Conservation (phyloP, 2,888 invertebrate species). For the Drosophila parthenogenetica region DNA sequence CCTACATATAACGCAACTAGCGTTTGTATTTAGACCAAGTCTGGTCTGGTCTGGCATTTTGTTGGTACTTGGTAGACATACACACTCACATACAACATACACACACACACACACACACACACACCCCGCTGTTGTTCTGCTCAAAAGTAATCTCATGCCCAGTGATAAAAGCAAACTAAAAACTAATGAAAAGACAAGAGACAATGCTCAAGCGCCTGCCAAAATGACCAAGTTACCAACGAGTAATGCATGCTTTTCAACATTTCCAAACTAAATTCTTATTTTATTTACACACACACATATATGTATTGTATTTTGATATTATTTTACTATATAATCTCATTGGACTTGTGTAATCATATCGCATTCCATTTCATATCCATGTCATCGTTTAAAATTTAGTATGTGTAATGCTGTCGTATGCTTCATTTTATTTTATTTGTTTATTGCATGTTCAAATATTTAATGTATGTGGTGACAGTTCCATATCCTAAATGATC, state of each 20-base stretch:
- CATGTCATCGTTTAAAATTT: constrained; percentile 2
- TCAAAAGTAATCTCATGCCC: constrained; percentile 47
- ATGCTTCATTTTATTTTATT: constrained; percentile 28
- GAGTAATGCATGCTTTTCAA: constrained; percentile 60
- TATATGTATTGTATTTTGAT: constrained; percentile 25
- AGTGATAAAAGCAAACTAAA: constrained; percentile 39
- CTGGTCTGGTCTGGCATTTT: constrained; percentile 27
- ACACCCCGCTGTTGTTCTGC: constrained; percentile 28
- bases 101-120: constrained; percentile 10
- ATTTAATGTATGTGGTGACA: constrained; percentile 39
- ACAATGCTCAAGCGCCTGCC: constrained; percentile 37
- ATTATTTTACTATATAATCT: constrained; percentile 42
- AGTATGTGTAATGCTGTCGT: constrained; percentile 20
- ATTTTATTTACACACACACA: constrained; percentile 2
- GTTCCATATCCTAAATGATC: constrained; percentile 27
- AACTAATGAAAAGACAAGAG: constrained; percentile 4
- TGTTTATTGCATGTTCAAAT: constrained; percentile 29
- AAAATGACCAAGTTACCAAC: constrained; percentile 38
- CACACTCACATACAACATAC: constrained; percentile 7
- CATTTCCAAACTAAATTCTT: constrained; percentile 37
- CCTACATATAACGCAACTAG: background rate
- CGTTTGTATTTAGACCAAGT: constrained; percentile 5
- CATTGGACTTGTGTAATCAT: constrained; percentile 33
- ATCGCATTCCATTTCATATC: constrained; percentile 25
- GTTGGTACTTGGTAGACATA: constrained; percentile 38